Percentiles rank a stretch among this genome's conserved stretches.
Evolutionary conservation across 2,113 vertebrate species (phyloP).

Genomic region (Proteles cristata): DNA sequence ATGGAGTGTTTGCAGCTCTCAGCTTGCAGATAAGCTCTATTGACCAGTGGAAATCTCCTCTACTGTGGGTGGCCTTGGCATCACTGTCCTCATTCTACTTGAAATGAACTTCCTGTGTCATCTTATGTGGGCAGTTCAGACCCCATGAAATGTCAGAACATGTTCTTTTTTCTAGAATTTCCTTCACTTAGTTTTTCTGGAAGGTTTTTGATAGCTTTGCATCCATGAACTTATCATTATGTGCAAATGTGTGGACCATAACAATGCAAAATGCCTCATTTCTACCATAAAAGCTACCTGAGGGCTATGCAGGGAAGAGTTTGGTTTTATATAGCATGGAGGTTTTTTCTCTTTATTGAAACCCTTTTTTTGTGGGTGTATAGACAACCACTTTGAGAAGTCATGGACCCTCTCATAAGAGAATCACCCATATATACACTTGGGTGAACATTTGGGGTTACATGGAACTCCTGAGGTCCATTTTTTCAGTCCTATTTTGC

Average conservation of each 20-base stretch:
- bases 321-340: background rate
- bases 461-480: background rate
- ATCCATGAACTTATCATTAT: background rate
- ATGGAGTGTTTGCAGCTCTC: background rate
- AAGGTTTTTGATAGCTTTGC: constrained; percentile 27
- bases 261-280: background rate
- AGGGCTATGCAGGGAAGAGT: background rate
- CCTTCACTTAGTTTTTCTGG: background rate
- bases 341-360: background rate
- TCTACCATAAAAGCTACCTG: background rate
- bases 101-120: background rate
- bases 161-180: background rate
- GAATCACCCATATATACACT: background rate
- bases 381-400: background rate
- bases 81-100: background rate
- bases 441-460: background rate
- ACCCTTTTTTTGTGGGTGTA: background rate
- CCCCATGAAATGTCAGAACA: background rate
- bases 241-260: background rate
- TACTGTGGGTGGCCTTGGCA: background rate
- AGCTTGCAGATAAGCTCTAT: background rate
- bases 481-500: background rate
- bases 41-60: background rate
- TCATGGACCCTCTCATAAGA: background rate
- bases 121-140: background rate